A percentile compares a stretch with the other conserved stretches of the same genome.
These are phyloP conservation scores for Acleris laterana DNA, from an alignment of 2,888 invertebrate species.

Conservation along the genomic window DNA sequence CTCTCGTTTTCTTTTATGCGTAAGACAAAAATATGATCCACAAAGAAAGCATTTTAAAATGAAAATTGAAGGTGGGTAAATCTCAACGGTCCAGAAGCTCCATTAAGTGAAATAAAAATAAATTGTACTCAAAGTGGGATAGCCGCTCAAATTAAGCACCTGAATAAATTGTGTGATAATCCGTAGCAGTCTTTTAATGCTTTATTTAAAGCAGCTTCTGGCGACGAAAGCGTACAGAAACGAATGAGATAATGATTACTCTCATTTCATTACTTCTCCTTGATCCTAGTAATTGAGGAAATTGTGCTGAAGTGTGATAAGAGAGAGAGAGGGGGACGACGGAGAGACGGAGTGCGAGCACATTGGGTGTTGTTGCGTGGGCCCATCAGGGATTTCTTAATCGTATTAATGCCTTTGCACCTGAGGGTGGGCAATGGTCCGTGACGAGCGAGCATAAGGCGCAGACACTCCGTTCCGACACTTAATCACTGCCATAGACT, in stretches of 20 bases:
- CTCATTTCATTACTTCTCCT: constrained; percentile 81
- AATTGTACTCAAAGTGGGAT: constrained; percentile 78
- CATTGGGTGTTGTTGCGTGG: constrained; percentile 70
- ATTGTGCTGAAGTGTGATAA: constrained; percentile 79
- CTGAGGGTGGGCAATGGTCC: constrained; percentile 74
- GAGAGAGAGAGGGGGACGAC: constrained; percentile 39
- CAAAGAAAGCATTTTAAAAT: constrained; percentile 57
- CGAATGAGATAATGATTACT: constrained; percentile 81
- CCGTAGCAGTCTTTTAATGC: constrained; percentile 80
- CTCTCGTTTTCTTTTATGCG: constrained; percentile 7
- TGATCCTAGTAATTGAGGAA: constrained; percentile 82
- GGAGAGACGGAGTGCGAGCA: constrained; percentile 45
- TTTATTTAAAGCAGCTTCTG: constrained; percentile 68
- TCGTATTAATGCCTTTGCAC: constrained; percentile 79
- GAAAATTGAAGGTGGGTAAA: constrained; percentile 68
- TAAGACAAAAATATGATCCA: constrained; percentile 45
- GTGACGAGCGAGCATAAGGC: constrained; percentile 59
- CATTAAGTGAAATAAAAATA: constrained; percentile 82
- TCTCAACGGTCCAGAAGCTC: constrained; percentile 63
- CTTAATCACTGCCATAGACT: constrained; percentile 48
- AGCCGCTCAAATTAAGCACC: constrained; percentile 83
- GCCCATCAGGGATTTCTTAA: constrained; percentile 74
- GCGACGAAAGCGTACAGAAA: constrained; percentile 64
- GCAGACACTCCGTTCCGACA: constrained; percentile 44
- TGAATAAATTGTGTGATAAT: constrained; percentile 84